Evolutionary conservation across 2,888 invertebrate species (phyloP), one percentile per base, ranked within the genome.

Genomic region (Saturnia pavonia): DNA sequence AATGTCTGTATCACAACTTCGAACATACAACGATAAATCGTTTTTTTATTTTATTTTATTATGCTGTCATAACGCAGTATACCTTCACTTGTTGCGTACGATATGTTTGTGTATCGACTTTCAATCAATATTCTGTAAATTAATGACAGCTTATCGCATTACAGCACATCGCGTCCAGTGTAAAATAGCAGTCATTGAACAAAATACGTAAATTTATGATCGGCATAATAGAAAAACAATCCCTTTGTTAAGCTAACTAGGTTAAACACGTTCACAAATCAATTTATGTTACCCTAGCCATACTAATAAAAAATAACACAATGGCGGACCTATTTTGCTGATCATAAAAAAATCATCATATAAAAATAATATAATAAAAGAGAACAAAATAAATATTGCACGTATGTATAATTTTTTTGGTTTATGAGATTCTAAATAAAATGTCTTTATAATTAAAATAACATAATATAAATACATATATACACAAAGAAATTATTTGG

Each of bases 361-460:
- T 40, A 65, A 63, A 65, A 65, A n/a, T 27, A 27, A 27, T 40
- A n/a, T 19, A n/a, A 40, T 16, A 27, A 34, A 12, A 63, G 4
- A 63, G n/a, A 67, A n/a, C 57, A 67, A 54, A 68, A 68, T 57
- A 75, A 67, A 77, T 77, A 78, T 76, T 75, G 77, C 77, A 77
- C 74, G 71, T 72, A 67, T 14, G 25, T 60, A 27, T 27, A 27
- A 66, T 68, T 12, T 75, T 78, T 82, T 82, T 81, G 76, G 79
- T 74, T 78, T 79, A 72, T 74, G 76, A 78, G 77, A 80, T 82
- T 79, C 78, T 73, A 70, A 57, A 71, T 69, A 72, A 27, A 73
- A 72, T 69, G 27, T 65, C 40, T 40, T 65, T 65, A 19, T 65
- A 40, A 65, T 40, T 9, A 40, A 34, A 65, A 40, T 19, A 65